Conservation (phyloP, 2,797 vertebrate genomes). For the Mormyrus proboscirostris region DNA sequence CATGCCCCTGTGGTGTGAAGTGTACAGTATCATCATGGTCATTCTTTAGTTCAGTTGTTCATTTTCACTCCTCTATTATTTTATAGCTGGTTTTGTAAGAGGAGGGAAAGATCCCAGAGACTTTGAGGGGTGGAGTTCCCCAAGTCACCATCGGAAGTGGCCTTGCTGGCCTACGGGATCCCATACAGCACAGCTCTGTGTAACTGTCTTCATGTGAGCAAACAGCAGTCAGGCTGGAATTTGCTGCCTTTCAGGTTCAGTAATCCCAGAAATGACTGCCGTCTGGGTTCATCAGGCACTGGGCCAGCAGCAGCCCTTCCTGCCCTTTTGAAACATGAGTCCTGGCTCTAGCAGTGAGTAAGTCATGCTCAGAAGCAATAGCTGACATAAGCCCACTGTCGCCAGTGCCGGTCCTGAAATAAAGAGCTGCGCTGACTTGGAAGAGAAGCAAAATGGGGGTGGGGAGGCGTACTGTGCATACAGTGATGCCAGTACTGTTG, state of each 20-base stretch:
- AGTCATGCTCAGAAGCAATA: slow-evolving; percentile 42
- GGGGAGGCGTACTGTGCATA: not conserved
- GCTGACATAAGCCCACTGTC: slow-evolving; percentile 53
- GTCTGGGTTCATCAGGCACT: slow-evolving; percentile 62
- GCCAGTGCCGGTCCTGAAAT: slow-evolving; percentile 48
- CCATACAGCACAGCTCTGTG: slow-evolving; percentile 33
- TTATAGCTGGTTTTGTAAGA: not conserved
- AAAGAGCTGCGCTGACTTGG: slow-evolving; percentile 62
- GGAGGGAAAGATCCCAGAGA: not conserved
- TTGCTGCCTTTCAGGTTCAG: slow-evolving; percentile 55
- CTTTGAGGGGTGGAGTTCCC: not conserved
- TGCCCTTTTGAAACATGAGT: slow-evolving; percentile 51
- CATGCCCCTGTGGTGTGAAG: not conserved
- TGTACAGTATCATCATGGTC: not conserved
- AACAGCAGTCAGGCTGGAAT: slow-evolving; percentile 61
- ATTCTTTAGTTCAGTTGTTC: not conserved
- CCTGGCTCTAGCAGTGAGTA: slow-evolving; percentile 30
- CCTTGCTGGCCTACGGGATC: slow-evolving; percentile 34
- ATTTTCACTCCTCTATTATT: not conserved
- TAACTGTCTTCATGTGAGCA: slow-evolving; percentile 58
- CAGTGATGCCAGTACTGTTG: not conserved
- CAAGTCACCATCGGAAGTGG: slow-evolving; percentile 26
- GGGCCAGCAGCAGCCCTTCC: slow-evolving; percentile 54
- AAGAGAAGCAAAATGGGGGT: slow-evolving; percentile 36
- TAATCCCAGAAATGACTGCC: slow-evolving; percentile 72